Evolutionary conservation across 2,888 invertebrate genomes (phyloP).

Genomic region (Zygothrica quintamaculata): DNA sequence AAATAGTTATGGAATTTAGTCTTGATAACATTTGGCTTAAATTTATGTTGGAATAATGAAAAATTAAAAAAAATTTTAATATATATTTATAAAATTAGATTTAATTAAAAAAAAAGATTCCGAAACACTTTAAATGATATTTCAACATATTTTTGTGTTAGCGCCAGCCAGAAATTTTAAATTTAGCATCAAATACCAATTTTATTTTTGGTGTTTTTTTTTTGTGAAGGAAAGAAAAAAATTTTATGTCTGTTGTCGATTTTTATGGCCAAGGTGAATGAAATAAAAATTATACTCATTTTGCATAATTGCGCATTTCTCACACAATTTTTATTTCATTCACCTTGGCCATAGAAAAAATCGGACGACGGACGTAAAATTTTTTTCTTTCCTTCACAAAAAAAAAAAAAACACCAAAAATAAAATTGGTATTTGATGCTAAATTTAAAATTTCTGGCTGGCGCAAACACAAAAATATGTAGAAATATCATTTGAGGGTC

Average conservation of each 20-base stretch:
- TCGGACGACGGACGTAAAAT: constrained; percentile 32
- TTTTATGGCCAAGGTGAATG: constrained; percentile 70
- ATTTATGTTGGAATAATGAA: constrained; percentile 41
- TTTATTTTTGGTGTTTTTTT: constrained; percentile 55
- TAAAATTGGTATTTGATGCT: constrained; percentile 59
- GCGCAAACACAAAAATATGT: constrained; percentile 72
- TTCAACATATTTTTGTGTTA: constrained; percentile 71
- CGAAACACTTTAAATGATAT: constrained; percentile 79
- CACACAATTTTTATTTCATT: constrained; percentile 59
- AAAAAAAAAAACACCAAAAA: constrained; percentile 50
- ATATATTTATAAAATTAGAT: constrained; percentile 34
- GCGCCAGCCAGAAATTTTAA: constrained; percentile 72
- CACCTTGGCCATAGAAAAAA: constrained; percentile 65
- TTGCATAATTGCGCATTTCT: constrained; percentile 71
- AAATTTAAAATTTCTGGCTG: constrained; percentile 70
- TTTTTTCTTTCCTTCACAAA: too few species aligned
- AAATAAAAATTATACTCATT: too few species aligned
- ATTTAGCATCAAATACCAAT: constrained; percentile 62
- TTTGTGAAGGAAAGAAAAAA: too few species aligned
- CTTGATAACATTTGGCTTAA: constrained; percentile 43
- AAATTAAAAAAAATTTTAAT: constrained; percentile 21
- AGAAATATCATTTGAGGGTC: constrained; percentile 80
- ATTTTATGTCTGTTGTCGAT: constrained; percentile 31
- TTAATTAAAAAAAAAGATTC: constrained; percentile 66
- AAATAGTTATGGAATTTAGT: constrained; percentile 8